Conservation (phyloP, 2,888 invertebrate species). For the Rhogogaster chlorosoma region DNA sequence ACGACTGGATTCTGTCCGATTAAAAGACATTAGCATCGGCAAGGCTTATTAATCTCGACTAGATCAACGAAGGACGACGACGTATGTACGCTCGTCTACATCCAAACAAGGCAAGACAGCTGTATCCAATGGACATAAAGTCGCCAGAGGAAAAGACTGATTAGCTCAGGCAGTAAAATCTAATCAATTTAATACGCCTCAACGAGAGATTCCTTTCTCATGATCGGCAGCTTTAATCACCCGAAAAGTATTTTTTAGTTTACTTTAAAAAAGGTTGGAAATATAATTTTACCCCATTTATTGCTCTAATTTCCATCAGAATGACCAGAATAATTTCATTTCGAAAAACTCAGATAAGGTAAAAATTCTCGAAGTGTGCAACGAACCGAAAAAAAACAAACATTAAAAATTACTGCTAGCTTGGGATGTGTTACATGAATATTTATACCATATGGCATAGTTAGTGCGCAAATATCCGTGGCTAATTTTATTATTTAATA, state of each 20-base stretch:
- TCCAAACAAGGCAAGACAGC: slow-evolving; percentile 46
- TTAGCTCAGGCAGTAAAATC: slow-evolving; percentile 13
- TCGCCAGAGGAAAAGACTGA: slow-evolving; percentile 43
- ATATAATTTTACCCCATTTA: background rate
- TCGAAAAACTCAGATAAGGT: background rate
- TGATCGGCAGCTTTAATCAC: background rate
- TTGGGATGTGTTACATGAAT: background rate
- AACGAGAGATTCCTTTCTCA: slow-evolving; percentile 15
- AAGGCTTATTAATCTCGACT: slow-evolving; percentile 54
- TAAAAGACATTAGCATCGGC: slow-evolving; percentile 57
- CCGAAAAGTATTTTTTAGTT: background rate
- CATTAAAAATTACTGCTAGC: background rate
- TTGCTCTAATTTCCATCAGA: background rate
- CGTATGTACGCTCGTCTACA: background rate
- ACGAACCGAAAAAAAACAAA: background rate
- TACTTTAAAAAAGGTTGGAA: background rate
- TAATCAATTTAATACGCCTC: slow-evolving; percentile 11
- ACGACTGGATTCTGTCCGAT: slow-evolving; percentile 52
- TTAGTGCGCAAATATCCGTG: background rate
- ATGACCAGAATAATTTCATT: background rate
- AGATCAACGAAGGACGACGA: slow-evolving; percentile 40
- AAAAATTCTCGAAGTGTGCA: background rate
- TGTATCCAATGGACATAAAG: slow-evolving; percentile 36
- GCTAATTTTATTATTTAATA: background rate
- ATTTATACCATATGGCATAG: background rate